Base-by-base conservation (phyloP, 2,113 vertebrate species). In the Callospermophilus lateralis region DNA sequence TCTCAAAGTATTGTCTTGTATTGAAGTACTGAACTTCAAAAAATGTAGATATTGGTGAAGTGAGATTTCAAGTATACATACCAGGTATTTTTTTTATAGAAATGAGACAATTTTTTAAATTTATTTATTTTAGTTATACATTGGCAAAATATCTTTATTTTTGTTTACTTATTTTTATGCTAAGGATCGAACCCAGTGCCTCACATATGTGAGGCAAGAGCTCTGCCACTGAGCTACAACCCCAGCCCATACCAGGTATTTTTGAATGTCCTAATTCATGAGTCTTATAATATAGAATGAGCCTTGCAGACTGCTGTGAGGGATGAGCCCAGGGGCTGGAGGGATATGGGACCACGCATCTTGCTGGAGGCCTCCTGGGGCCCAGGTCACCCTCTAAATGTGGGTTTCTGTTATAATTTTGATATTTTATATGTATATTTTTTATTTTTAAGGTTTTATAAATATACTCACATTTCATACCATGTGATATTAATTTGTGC, bases 291-390 rank as follows among this genome's bases (percentile, higher is more conserved):
- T 58, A 83, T 84, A 90, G 72, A 65, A 37, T n/a, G 48, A 53
- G 30, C 20, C 32, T 77, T 68, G 67, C 24, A 70, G 79, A 53
- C 8, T 39, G 42, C 4, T 13, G 1, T 77, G 28, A 61, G 53
- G 34, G 32, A 34, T 28, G 45, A 70, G 20, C 12, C 51, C 51
- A 80, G 8, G 2, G 48, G 48, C 53, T 53, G 34, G 55, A 63
- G 70, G 65, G 13, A 34, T 5, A 0, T 4, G 55, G 3, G 65
- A 16, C 16, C 37, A 15, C 17, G 0, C 0, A n/a, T 34, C 39
- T 12, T 5, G 0, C 28, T 17, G n/a, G 70, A 61, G 74, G 16
- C 81, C 30, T 94, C 10, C 26, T 0, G 3, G 3, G 32, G 32
- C 10, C 55, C 55, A 5, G 11, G 12, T 80, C 24, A 30, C 37